These are phyloP conservation scores for Reticulitermes lucifugus DNA, from an alignment of 2,888 invertebrate genomes.

Conservation along the genomic window DNA sequence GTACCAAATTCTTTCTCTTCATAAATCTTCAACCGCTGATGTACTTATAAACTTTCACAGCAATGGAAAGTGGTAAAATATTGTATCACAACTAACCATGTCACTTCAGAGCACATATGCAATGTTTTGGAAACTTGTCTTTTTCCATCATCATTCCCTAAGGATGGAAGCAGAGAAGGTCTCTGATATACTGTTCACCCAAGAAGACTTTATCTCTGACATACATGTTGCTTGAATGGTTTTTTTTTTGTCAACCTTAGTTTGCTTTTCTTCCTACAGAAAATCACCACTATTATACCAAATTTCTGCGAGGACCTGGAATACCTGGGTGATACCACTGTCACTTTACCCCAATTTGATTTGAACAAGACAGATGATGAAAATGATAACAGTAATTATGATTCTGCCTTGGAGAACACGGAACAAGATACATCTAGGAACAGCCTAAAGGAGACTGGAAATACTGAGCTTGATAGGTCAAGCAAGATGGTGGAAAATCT, in stretches of 20 bases:
- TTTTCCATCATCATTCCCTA: too few species aligned
- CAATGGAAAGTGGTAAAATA: too few species aligned
- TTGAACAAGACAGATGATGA: slow-evolving; percentile 41
- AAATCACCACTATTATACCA: slow-evolving; percentile 70
- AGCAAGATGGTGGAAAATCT: not conserved
- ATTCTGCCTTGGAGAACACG: slow-evolving; percentile 44
- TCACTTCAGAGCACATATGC: too few species aligned
- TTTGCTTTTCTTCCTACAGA: slow-evolving; percentile 57
- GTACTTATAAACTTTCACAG: too few species aligned
- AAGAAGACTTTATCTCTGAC: not conserved
- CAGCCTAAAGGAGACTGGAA: slow-evolving; percentile 33
- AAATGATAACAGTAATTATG: slow-evolving; percentile 46
- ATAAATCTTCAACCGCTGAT: too few species aligned
- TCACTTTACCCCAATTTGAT: slow-evolving; percentile 35
- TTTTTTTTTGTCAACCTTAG: too few species aligned
- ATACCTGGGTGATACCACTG: slow-evolving; percentile 40
- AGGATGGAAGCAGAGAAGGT: not conserved
- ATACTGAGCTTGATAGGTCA: slow-evolving; percentile 6
- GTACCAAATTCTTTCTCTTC: too few species aligned
- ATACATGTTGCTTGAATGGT: not conserved
- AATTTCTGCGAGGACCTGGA: slow-evolving; percentile 70
- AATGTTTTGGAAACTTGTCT: too few species aligned
- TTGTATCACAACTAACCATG: too few species aligned
- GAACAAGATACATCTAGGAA: slow-evolving; percentile 41
- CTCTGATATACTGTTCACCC: not conserved